A percentile compares a stretch with the other conserved stretches of the same genome.
Evolutionary conservation across 2,888 invertebrate species (phyloP).

Genomic region (Onthophagus sagittarius): DNA sequence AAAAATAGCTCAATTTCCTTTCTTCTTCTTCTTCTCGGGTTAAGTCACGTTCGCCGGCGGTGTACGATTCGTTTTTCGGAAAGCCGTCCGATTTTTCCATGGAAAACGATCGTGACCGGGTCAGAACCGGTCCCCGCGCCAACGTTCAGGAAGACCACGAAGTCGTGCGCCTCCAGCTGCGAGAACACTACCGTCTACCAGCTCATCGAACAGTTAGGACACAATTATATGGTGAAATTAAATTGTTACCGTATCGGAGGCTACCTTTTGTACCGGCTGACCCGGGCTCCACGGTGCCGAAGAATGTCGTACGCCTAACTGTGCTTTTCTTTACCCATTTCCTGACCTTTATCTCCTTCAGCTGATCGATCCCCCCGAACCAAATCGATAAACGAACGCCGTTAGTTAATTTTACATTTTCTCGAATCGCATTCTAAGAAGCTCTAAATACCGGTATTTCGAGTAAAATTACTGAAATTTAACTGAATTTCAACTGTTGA

Average conservation of each 20-base stretch:
- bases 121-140: conserved; percentile 9
- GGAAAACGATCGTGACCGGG: neutral
- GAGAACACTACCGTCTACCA: conserved; percentile 26
- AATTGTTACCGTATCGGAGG: conserved; percentile 19
- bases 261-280: neutral
- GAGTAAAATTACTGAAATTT: too few species aligned
- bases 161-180: conserved; percentile 27
- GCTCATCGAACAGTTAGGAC: conserved; percentile 18
- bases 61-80: conserved; percentile 7
- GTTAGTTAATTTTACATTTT: neutral
- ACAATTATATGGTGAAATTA: conserved; percentile 21
- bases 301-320: conserved; percentile 1
- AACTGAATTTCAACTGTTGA: too few species aligned
- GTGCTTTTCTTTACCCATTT: conserved; percentile 8
- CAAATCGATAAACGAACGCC: neutral
- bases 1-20: neutral
- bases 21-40: neutral
- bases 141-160: conserved; percentile 27
- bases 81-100: neutral
- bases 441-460: too few species aligned
- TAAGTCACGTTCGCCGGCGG: neutral
- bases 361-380: neutral
- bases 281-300: neutral
- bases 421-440: neutral
- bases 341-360: conserved; percentile 3